A percentile compares a stretch with the other conserved stretches of the same genome.
These are phyloP conservation scores for Epinephelus malabaricus DNA, from an alignment of 2,797 vertebrate species.

Conservation along the genomic window DNA sequence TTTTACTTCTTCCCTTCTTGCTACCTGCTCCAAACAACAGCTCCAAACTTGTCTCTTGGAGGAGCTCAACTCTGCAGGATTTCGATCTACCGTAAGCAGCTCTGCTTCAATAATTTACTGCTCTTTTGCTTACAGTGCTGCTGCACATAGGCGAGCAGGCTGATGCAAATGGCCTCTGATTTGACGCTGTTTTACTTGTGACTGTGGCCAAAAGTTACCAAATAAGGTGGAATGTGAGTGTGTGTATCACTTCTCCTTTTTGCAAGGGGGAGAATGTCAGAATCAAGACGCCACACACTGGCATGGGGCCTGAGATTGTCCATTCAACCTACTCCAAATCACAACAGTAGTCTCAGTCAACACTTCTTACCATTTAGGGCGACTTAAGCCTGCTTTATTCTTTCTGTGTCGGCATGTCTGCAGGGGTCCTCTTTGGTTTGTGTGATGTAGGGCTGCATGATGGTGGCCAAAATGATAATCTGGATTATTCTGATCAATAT, in stretches of 20 bases:
- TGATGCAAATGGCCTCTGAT: conserved; percentile 25
- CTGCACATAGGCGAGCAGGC: conserved; percentile 30
- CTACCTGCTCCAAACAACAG: neutral
- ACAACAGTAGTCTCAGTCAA: conserved; percentile 60
- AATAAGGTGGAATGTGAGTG: conserved; percentile 24
- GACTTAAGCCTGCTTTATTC: conserved; percentile 4
- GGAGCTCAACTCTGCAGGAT: neutral
- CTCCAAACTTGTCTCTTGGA: conserved; percentile 23
- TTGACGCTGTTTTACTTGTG: conserved; percentile 31
- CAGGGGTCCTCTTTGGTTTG: too few relatives aligned
- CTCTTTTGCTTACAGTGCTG: conserved; percentile 15
- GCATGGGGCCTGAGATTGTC: conserved; percentile 60
- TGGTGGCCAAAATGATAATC: too few relatives aligned
- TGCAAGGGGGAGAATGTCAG: conserved; percentile 44
- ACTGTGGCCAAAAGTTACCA: conserved; percentile 13
- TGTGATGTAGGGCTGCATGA: too few relatives aligned
- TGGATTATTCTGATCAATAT: too few relatives aligned
- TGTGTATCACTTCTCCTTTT: conserved; percentile 35
- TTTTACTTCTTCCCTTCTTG: too few relatives aligned
- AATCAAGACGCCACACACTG: conserved; percentile 66
- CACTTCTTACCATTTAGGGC: conserved; percentile 6
- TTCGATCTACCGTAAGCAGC: neutral
- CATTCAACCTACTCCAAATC: conserved; percentile 61
- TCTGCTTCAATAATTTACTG: conserved; percentile 59
- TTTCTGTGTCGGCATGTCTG: neutral